Base-by-base conservation (phyloP, 2,888 invertebrate genomes). In the Cordylochernes scorpioides region DNA sequence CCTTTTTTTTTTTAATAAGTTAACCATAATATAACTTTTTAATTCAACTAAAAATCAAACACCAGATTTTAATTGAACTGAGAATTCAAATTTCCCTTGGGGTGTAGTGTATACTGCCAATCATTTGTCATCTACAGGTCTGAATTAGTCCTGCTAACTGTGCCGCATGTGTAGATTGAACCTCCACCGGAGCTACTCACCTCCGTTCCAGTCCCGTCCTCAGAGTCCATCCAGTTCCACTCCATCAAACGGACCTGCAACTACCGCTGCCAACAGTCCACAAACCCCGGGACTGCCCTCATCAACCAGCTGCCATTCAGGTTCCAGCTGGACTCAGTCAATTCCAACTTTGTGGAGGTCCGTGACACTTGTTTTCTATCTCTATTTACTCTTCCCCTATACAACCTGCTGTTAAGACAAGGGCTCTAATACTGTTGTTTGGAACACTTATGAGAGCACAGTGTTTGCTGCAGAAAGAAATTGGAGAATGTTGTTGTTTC, bases 261-360 rank as follows among this genome's bases (percentile, higher is more conserved):
- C 14, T 64, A 56, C 39, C n/a, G n/a, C n/a, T n/a, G n/a, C n/a
- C 52, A 54, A 9, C 55, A 58, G 9, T 31, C 26, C 9, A 35
- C 39, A 31, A 32, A 33, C 17, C 42, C 42, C 32, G 25, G 36
- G 4, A 34, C 39, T 10, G 52, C 51, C 34, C 45, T 47, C 15
- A 34, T 54, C 30, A 39, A 36, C 2, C 56, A 65, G 27, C 51
- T 75, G 25, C 75, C 78, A 1, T 55, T 77, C 13, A 70, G 65
- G 46, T 66, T 75, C 2, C 67, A 73, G 40, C 59, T 77, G 28
- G 73, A 78, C 54, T 67, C 73, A 49, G 56, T 78, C 27, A 67
- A 71, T 40, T 71, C 74, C 2, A 73, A 72, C 52, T 80, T 82
- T 52, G 67, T 77, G 39, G 71, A 74, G 54, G 77, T 78, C 52